A percentile compares a stretch with the other conserved stretches of the same genome.
Evolutionary conservation across 2,888 invertebrate genomes (phyloP).

Genomic region (Apotomis turbidana): DNA sequence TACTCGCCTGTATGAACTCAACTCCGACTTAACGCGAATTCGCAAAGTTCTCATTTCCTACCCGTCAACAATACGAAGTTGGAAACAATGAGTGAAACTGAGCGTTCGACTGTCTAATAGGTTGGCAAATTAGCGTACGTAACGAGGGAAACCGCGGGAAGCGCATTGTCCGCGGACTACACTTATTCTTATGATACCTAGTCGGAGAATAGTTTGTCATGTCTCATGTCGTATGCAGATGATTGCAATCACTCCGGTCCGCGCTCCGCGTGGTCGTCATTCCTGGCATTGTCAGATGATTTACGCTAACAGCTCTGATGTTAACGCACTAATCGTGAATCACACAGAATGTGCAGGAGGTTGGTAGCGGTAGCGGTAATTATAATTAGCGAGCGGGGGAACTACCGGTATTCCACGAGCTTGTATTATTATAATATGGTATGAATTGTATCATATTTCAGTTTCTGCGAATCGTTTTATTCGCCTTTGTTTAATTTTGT

Average conservation of each 20-base stretch:
- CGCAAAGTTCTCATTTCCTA: constrained; percentile 31
- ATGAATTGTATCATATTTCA: constrained; percentile 2
- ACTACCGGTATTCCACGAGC: not conserved
- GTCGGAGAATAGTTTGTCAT: not conserved
- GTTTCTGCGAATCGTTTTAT: not conserved
- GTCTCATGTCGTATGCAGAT: constrained; percentile 14
- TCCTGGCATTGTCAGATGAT: constrained; percentile 8
- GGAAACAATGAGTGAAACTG: constrained; percentile 37
- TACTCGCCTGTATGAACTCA: constrained; percentile 1
- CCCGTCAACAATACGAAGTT: constrained; percentile 30
- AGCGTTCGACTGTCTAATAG: constrained; percentile 13
- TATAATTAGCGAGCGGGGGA: not conserved
- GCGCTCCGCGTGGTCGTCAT: not conserved
- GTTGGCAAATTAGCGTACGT: constrained; percentile 28
- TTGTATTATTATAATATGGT: not conserved
- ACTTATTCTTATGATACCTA: not conserved
- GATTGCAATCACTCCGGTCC: not conserved
- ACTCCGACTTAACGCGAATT: not conserved
- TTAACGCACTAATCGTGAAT: constrained; percentile 12
- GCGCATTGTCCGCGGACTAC: constrained; percentile 15
- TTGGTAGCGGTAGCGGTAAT: not conserved
- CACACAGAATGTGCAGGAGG: not conserved
- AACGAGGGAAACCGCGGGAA: constrained; percentile 40
- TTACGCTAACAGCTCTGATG: not conserved
- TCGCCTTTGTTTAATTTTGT: not conserved